Evolutionary conservation across 2,113 vertebrate species (phyloP), one percentile per base, ranked within the genome.

Genomic region (Struthio camelus): DNA sequence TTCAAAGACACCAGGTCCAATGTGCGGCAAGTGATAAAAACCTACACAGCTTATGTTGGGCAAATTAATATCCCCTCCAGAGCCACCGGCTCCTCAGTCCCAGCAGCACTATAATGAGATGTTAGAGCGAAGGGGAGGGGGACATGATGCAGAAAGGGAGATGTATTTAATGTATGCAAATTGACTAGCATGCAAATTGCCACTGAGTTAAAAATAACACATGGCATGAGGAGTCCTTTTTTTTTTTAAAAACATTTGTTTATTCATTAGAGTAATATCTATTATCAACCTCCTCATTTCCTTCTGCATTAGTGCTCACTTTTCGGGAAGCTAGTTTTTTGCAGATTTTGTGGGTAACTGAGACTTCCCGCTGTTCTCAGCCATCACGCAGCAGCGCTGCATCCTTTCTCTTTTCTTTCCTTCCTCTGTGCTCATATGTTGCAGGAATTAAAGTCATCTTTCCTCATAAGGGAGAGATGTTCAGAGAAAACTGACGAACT

Each of bases 91-190:
- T 97, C 95, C 96, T 97, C 72, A 0, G 94, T 96, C 97, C 97
- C 97, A 96, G 96, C 96, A 97, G 97, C 97, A 86, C 94, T 82
- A 61, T 98, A 98, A 98, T 97, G 97, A 98, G 97, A 97, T 97
- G 96, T 92, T 97, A 67, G 87, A 96, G 83, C 61, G 85, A 95
- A 97, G 95, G 96, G 96, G 94, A 88, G 95, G 97, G 97, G 96
- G 90, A 77, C 90, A 69, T 22, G 2, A 91, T 96, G 94, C 87
- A 95, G 93, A 94, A 97, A 85, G 83, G 89, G 90, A 97, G 94
- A 96, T 97, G 96, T 97, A 93, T 97, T 98, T 98, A 98, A 98
- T 97, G 80, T 97, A 98, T 98, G 98, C 97, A 98, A 98, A 98
- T 98, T 97, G 97, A 95, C 96, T 98, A 93, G 89, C 96, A 97